Base-by-base conservation (phyloP, 2,113 vertebrate genomes). In the Oncorhynchus mykiss region DNA sequence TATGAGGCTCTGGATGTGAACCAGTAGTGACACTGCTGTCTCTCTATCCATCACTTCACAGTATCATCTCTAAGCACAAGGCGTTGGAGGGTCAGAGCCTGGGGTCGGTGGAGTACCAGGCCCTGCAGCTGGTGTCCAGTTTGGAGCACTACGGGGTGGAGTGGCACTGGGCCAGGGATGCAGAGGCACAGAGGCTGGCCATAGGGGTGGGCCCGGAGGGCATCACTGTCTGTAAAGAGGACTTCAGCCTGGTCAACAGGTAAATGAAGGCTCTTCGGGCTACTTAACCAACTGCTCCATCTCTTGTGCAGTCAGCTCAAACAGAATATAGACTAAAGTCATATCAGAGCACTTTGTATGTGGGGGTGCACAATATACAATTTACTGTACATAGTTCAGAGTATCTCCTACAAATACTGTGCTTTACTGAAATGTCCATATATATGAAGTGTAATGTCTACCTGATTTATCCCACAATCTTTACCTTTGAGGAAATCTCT, bases 71-170 rank as follows among this genome's bases (percentile, higher is more conserved):
- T 69, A 95, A 95, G 87, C 98, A 99, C 92, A 96, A 96, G 88
- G 95, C 93, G 39, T 83, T 99, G 66, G 96, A 97, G 80, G 97
- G 96, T 9, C 72, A 92, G 74, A 95, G 94, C 85, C 96, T 94
- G 83, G 93, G 92, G 29, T 96, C 96, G 0, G 96, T 95, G 64
- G 97, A 99, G 78, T 99, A 99, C 77, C 97, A 98, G 80, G 93
- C 96, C 73, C 93, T 99, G 68, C 97, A 99, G 93, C 94, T 97
- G 62, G 93, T 95, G 31, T 96, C 97, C 0, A 89, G 94, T 0
- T 90, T 98, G 88, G 96, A 98, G 82, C 96, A 97, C 84, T 99
- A 99, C 2, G 98, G 97, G 0, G 94, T 98, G 20, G 98, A 99
- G 83, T 99, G 98, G 98, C 98, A 99, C 84, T 94, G 95, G 2